These are phyloP conservation scores for Eupleurogrammus muticus DNA, from an alignment of 2,797 vertebrate species.

Conservation along the genomic window DNA sequence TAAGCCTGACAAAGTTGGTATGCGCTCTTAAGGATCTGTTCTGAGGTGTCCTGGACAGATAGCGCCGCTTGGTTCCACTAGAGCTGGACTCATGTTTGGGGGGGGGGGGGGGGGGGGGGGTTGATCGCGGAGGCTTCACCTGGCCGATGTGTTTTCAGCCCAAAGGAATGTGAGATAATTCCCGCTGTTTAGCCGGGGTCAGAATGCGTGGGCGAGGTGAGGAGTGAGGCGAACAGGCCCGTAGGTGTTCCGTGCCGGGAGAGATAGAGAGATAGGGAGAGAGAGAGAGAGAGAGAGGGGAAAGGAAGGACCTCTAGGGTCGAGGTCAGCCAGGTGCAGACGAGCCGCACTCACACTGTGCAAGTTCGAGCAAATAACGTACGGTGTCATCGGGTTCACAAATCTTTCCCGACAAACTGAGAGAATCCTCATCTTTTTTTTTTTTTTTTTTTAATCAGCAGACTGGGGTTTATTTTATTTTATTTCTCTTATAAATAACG, in stretches of 20 bases:
- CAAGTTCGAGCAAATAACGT: conserved; percentile 37
- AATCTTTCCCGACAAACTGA: conserved; percentile 47
- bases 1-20: conserved; percentile 7
- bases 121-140: conserved; percentile 64
- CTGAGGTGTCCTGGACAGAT: conserved; percentile 25
- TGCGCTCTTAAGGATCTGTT: conserved; percentile 4
- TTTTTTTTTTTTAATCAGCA: too few species aligned
- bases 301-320: conserved; percentile 45
- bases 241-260: conserved; percentile 48
- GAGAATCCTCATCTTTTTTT: conserved; percentile 37
- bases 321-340: conserved; percentile 67
- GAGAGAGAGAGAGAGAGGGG: conserved; percentile 5
- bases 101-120: too few species aligned
- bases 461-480: background rate
- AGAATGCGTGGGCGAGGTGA: conserved; percentile 50
- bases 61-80: conserved; percentile 19
- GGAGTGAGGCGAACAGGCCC: conserved; percentile 54
- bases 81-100: conserved; percentile 17
- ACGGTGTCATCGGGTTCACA: conserved; percentile 31
- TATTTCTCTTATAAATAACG: conserved; percentile 19
- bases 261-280: conserved; percentile 27
- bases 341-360: conserved; percentile 18
- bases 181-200: conserved; percentile 49
- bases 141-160: conserved; percentile 48
- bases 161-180: conserved; percentile 72